Evolutionary conservation across 2,888 invertebrate species (phyloP), one percentile per base, ranked within the genome.

Genomic region (Agonopterix arenella): DNA sequence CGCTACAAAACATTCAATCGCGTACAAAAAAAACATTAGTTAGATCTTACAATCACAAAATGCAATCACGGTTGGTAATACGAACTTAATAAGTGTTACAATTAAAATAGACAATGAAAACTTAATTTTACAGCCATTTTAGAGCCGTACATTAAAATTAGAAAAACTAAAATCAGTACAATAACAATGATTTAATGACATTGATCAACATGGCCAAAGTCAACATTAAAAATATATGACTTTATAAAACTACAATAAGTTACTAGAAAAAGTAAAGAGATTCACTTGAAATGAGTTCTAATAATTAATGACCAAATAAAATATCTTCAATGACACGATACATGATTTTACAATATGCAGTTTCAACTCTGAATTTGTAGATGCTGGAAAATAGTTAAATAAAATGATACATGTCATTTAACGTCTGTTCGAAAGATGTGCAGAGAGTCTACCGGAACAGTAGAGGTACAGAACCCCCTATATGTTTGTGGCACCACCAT

Each of bases 81-180:
- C 50, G 44, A 55, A 49, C 47, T 45, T 47, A 51, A 53, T 60
- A 60, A 48, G 44, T 63, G 61, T 73, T 71, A 28, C 68, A 72
- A 77, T 59, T 64, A 48, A 55, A 54, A 73, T 78, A 80, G 70
- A 78, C 74, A 81, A 73, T 77, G 68, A 73, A 81, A 84, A 84
- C 78, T 76, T 78, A 80, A 82, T 70, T 53, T 48, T 52, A 69
- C 64, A 69, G 60, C 64, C 60, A 57, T 50, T 18, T 48, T 52
- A 58, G 52, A 64, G 62, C 55, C 61, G 52, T 57, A 49, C 53
- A 1, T 16, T 38, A 48, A 37, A 18, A 41, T 42, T 18, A 44
- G 36, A 45, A 13, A 41, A 43, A 18, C 13, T 45, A 37, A 38
- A 40, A 18, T n/a, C 16, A n/a, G 11, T 45, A 28, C 18, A 28